phyloP scores from a whole-genome alignment of 2,888 invertebrate species.

The Chrysolina oricalcia region DNA sequence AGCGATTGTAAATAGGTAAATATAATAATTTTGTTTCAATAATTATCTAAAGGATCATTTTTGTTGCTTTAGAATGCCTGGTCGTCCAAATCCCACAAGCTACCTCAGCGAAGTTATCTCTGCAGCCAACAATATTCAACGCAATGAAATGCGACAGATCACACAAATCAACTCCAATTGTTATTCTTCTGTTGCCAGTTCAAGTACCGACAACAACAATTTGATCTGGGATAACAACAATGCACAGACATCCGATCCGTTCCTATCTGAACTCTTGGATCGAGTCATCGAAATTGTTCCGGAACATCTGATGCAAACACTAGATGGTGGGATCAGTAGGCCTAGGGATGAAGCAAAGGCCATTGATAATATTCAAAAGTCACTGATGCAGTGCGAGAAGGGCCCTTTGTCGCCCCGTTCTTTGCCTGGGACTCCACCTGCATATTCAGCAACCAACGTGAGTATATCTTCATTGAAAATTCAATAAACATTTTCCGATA shows the following conservation, averaged over 20 bases:
- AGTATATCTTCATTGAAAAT: constrained; percentile 44
- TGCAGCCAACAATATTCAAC: constrained; percentile 67
- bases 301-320: constrained; percentile 68
- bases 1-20: constrained; percentile 38
- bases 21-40: not conserved
- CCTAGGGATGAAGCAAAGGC: constrained; percentile 83
- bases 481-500: not conserved
- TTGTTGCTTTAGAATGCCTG: constrained; percentile 59
- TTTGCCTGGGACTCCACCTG: constrained; percentile 76
- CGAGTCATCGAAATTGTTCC: constrained; percentile 64
- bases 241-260: constrained; percentile 75
- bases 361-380: constrained; percentile 92
- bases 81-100: constrained; percentile 64
- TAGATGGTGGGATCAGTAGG: constrained; percentile 65
- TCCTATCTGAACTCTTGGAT: constrained; percentile 88
- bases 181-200: constrained; percentile 62
- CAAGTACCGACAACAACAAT: constrained; percentile 63
- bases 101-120: constrained; percentile 69
- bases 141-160: constrained; percentile 58
- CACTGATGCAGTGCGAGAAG: constrained; percentile 90
- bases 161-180: constrained; percentile 60
- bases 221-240: constrained; percentile 68
- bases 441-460: constrained; percentile 73
- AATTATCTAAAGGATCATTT: not conserved
- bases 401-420: constrained; percentile 75